Evolutionary conservation across 2,888 invertebrate species (phyloP), one percentile per base, ranked within the genome.

Genomic region (Caenorhabditis imperialis): DNA sequence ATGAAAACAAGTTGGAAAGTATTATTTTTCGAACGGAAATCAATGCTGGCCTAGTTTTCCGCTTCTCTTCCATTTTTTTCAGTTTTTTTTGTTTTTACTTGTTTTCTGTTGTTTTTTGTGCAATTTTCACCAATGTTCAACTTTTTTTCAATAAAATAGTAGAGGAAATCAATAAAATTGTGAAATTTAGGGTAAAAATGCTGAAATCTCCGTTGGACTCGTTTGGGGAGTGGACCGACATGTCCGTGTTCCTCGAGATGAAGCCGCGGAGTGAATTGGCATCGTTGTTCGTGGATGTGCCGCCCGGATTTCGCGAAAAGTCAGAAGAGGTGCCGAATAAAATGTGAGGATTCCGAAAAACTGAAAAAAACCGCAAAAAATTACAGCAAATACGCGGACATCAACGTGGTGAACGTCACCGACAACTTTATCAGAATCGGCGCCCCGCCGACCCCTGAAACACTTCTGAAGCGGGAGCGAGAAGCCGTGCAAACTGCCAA

Each of bases 201-300:
- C 54, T 58, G 45, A 72, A 53, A 55, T 62, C 61, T 42, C 57
- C 62, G 45, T 50, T 54, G 47, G 65, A 51, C 53, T 48, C 69
- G 38, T 74, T 70, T 38, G 62, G 65, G 4, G 73, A 60, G 22
- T 77, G 70, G 77, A 38, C 35, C 33, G 73, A 62, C 40, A 47
- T 58, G 42, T 61, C 70, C 33, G 65, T 53, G 12, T 65, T 61
- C 54, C 27, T 63, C 38, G 77, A 77, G 82, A 47, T 81, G 72
- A 85, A 85, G 51, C 84, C 85, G 27, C 61, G 80, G 6, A 62
- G 50, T 22, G 81, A 82, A 14, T 44, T 76, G 20, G 85, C 84
- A 1, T 81, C 81, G n/a, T 48, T 79, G 42, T 79, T 83, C 58
- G 70, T 85, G 37, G 82, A 82, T 48, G 81, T 81, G 42, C 81